These are phyloP conservation scores for Poeciliopsis occidentalis DNA, from an alignment of 2,113 vertebrate genomes.

Conservation along the genomic window DNA sequence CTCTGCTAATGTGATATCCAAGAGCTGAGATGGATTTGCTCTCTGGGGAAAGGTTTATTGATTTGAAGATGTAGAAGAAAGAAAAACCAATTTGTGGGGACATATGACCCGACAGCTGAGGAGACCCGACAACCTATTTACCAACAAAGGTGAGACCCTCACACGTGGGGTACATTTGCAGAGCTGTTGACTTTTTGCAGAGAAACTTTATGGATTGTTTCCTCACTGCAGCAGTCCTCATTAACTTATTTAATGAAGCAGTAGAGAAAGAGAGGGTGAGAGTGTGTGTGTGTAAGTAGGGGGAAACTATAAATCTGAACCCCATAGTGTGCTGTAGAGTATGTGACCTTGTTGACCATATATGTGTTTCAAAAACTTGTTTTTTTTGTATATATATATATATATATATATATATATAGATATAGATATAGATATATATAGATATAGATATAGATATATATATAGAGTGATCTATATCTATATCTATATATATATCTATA, in stretches of 20 bases:
- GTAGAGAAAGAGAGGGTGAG: too few species aligned
- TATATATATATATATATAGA: too few species aligned
- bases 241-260: too few species aligned
- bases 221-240: not conserved
- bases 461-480: too few species aligned
- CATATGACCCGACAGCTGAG: conserved; percentile 30
- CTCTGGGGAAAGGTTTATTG: conserved; percentile 50
- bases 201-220: conserved; percentile 24
- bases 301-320: not conserved
- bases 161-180: conserved; percentile 14
- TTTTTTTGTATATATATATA: not conserved
- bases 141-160: conserved; percentile 25
- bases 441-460: too few species aligned
- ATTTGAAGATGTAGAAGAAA: conserved; percentile 37
- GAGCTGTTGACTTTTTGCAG: conserved; percentile 6
- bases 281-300: not conserved
- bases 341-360: not conserved
- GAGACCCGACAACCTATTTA: conserved; percentile 31
- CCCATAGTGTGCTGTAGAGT: not conserved
- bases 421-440: too few species aligned
- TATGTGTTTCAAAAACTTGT: not conserved
- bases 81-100: conserved; percentile 63
- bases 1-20: not conserved
- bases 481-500: too few species aligned
- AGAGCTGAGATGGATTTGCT: conserved; percentile 21